Evolutionary conservation across 2,888 invertebrate species (phyloP).

Genomic region (Apotomis betuletana): DNA sequence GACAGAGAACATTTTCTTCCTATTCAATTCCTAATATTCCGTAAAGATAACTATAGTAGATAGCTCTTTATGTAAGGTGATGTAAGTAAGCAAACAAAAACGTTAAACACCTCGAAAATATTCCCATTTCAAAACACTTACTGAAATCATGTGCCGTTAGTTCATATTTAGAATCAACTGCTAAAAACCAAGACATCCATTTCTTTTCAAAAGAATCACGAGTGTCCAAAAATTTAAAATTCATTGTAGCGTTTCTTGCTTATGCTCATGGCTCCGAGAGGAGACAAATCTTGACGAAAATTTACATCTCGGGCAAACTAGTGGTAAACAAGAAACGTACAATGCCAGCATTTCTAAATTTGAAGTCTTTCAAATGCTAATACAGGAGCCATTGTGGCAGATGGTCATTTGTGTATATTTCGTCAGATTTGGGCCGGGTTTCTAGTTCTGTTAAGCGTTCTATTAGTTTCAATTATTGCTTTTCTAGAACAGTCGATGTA

Average conservation of each 20-base stretch:
- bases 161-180: conserved; percentile 2
- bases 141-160: conserved; percentile 17
- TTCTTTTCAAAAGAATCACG: conserved; percentile 10
- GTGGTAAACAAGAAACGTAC: background rate
- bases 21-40: too few relatives aligned
- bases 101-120: conserved; percentile 3
- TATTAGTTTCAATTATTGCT: conserved; percentile 21
- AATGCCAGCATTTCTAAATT: conserved; percentile 27
- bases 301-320: background rate
- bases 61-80: too few relatives aligned
- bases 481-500: conserved; percentile 1
- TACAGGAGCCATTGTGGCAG: conserved; percentile 14
- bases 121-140: conserved; percentile 15
- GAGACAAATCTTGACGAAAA: background rate
- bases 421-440: conserved; percentile 30
- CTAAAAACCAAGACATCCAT: background rate
- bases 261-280: background rate
- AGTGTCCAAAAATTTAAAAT: conserved; percentile 10
- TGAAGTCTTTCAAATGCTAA: conserved; percentile 33
- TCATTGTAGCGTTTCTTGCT: background rate
- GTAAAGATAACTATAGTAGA: too few relatives aligned
- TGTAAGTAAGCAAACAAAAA: background rate
- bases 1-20: too few relatives aligned
- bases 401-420: conserved; percentile 37
- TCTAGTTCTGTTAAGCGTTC: conserved; percentile 27